phyloP scores from a whole-genome alignment of 1,140 invertebrate genomes.

The Eciton burchellii region DNA sequence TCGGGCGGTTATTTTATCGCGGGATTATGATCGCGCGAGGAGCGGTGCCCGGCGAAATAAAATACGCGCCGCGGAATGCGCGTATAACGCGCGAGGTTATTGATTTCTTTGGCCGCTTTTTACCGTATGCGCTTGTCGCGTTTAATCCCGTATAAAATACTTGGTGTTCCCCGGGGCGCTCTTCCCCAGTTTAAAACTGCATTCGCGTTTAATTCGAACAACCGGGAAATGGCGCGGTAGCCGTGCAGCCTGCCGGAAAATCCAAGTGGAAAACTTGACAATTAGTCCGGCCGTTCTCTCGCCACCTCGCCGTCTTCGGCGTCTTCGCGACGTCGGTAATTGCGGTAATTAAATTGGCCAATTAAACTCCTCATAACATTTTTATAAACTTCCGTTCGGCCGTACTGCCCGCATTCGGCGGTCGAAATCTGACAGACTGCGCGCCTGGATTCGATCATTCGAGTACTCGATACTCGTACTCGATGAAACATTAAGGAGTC shows the following conservation, averaged over 20 bases:
- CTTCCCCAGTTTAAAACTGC: conserved; percentile 77
- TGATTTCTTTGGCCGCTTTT: conserved; percentile 72
- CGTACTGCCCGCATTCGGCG: conserved; percentile 41
- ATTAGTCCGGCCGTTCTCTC: conserved; percentile 74
- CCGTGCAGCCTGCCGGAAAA: conserved; percentile 73
- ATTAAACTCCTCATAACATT: conserved; percentile 84
- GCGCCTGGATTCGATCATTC: too few relatives aligned
- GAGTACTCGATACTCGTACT: too few relatives aligned
- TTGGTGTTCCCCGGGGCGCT: conserved; percentile 71
- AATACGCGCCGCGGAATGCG: conserved; percentile 47
- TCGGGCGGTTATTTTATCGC: conserved; percentile 27
- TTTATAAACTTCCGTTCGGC: conserved; percentile 80
- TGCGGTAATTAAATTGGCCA: conserved; percentile 79
- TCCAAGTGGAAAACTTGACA: conserved; percentile 81
- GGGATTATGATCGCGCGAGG: conserved; percentile 48
- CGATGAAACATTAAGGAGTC: too few relatives aligned
- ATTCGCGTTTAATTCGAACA: conserved; percentile 77
- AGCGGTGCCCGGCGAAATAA: conserved; percentile 41
- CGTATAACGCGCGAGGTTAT: conserved; percentile 63
- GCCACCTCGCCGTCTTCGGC: conserved; percentile 3
- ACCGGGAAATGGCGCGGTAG: conserved; percentile 74
- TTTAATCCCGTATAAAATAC: conserved; percentile 76
- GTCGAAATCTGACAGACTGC: conserved; percentile 15
- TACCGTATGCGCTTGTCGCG: conserved; percentile 71
- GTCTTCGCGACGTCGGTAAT: conserved; percentile 41